These are phyloP conservation scores for Physella acuta DNA, from an alignment of 1,140 invertebrate genomes.

Conservation along the genomic window DNA sequence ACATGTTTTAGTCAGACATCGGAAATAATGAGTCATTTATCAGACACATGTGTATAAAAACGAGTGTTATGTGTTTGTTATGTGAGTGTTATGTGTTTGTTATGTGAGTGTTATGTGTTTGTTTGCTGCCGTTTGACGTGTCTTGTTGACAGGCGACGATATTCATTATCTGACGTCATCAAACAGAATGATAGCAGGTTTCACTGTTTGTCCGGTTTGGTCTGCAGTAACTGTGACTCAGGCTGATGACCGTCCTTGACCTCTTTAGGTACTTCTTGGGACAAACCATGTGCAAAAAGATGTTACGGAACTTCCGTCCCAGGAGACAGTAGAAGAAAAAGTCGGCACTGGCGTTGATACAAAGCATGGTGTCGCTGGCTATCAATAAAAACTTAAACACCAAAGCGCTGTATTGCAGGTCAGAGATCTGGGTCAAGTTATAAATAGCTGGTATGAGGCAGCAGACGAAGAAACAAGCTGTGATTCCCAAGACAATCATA, in stretches of 20 bases:
- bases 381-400: conserved; percentile 63
- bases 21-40: no score
- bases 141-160: no score
- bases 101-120: no score
- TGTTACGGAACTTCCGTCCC: conserved; percentile 88
- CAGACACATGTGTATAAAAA: no score
- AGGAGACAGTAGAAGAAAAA: conserved; percentile 83
- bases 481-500: conserved; percentile 32
- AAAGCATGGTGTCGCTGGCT: conserved; percentile 71
- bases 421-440: conserved; percentile 26
- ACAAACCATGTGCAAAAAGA: conserved; percentile 84
- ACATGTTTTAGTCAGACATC: no score
- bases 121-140: no score
- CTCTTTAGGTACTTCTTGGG: conserved; percentile 26
- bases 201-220: background rate
- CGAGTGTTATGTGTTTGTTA: no score
- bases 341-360: conserved; percentile 68
- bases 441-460: conserved; percentile 31
- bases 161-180: no score
- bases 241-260: background rate
- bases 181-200: conserved; percentile 11
- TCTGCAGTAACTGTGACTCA: background rate
- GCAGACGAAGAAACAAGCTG: conserved; percentile 33
- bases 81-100: no score
- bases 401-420: background rate